Conservation (phyloP, 2,888 invertebrate species). For the Physocephala rufipes region DNA sequence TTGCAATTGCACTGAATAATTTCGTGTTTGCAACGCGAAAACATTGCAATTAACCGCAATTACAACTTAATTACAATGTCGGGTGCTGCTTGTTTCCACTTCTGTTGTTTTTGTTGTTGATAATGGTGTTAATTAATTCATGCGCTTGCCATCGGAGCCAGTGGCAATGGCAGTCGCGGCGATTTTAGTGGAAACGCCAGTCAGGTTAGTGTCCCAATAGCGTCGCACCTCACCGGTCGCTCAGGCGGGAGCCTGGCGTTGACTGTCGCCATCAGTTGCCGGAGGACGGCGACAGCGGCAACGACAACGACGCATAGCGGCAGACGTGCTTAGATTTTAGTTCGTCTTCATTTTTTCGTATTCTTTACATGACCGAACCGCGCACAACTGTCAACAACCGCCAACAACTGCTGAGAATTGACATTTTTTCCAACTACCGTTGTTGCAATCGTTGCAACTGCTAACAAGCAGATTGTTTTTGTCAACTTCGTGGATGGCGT, state of each 20-base stretch:
- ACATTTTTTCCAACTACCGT: conserved; percentile 25
- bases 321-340: background rate
- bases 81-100: conserved; percentile 21
- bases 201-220: no score
- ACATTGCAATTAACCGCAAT: conserved; percentile 38
- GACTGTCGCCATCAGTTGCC: conserved; percentile 11
- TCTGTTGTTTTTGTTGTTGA: conserved; percentile 33
- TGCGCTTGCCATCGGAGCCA: conserved; percentile 28
- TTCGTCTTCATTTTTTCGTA: background rate
- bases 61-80: conserved; percentile 37
- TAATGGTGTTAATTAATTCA: conserved; percentile 38
- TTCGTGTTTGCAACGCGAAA: conserved; percentile 34
- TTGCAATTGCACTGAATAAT: conserved; percentile 20
- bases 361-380: background rate
- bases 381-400: no score
- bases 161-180: no score
- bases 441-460: background rate
- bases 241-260: background rate
- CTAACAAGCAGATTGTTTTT: conserved; percentile 29
- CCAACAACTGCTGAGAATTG: no score
- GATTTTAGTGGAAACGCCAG: no score
- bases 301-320: conserved; percentile 12
- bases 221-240: no score
- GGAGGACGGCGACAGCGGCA: background rate
- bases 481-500: conserved; percentile 12